phyloP scores from a whole-genome alignment of 2,113 vertebrate species.

The Martes martes region DNA sequence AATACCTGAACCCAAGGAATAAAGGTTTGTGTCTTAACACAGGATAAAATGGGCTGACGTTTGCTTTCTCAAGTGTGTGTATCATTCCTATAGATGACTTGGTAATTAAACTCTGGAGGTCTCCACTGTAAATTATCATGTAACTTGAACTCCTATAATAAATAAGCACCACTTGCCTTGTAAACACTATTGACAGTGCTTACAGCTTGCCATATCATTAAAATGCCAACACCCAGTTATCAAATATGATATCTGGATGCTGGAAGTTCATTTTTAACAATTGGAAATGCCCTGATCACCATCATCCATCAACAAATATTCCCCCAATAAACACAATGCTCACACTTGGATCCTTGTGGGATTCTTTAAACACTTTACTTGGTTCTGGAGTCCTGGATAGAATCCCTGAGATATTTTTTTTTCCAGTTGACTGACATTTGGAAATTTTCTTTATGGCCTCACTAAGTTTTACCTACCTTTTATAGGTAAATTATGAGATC shows the following conservation, averaged over 20 bases:
- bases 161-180: not conserved
- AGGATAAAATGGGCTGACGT: not conserved
- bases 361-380: slow-evolving; percentile 25
- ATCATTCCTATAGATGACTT: not conserved
- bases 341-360: not conserved
- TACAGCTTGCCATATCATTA: not conserved
- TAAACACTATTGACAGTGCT: not conserved
- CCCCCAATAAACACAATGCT: not conserved
- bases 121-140: not conserved
- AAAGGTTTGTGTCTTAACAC: not conserved
- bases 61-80: not conserved
- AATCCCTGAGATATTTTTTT: slow-evolving; percentile 34
- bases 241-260: not conserved
- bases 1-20: not conserved
- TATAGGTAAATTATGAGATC: not conserved
- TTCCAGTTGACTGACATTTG: not conserved
- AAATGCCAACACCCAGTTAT: not conserved
- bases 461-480: not conserved
- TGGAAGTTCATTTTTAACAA: slow-evolving; percentile 12
- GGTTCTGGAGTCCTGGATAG: not conserved
- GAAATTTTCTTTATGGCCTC: slow-evolving; percentile 4
- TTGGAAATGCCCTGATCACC: not conserved
- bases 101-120: not conserved
- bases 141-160: not conserved
- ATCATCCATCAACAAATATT: not conserved